Evolutionary conservation across 2,797 vertebrate genomes (phyloP), one percentile per base, ranked within the genome.

Genomic region (Anabas testudineus): DNA sequence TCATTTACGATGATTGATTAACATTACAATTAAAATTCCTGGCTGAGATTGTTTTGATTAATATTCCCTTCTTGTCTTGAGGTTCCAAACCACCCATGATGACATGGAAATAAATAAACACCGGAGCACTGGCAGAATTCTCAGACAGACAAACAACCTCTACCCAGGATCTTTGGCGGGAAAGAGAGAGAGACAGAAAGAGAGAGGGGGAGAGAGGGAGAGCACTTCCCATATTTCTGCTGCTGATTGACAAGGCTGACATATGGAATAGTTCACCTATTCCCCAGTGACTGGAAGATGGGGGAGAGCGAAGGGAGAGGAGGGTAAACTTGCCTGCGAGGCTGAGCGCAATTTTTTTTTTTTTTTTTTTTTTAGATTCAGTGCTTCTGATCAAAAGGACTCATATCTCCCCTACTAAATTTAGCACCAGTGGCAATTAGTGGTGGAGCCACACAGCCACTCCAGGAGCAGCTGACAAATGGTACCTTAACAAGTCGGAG

Each of bases 181-280:
- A 56, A 77, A 76, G 60, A 52, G 42, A 39, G 43, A 47, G 16
- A 8, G 53, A 47, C 67, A 66, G 46, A 54, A 28, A 43, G 61
- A 26, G 48, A 48, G 58, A 32, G 71, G 54, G 12, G 48, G 57
- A 7, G 48, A 24, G 94, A 88, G 93, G 93, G 93, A 90, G 94
- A 94, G 95, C 91, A 94, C 95, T 96, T 97, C 95, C 95, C 95
- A 96, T 95, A 96, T 96, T 95, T 96, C 94, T 93, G 91, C 92
- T 2, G 70, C 94, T 98, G 97, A 99, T 97, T 99, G 97, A 98
- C 97, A 99, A 96, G 95, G 91, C 95, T 99, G 97, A 99, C 97
- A 99, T 98, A 98, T 98, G 97, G 97, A 98, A 99, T 98, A 99
- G 97, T 99, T 99, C 97, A 99, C 95, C 95, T 96, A 98, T 96